Evolutionary conservation across 2,797 vertebrate genomes (phyloP), one percentile per base, ranked within the genome.

Genomic region (Tragopan temminckii): DNA sequence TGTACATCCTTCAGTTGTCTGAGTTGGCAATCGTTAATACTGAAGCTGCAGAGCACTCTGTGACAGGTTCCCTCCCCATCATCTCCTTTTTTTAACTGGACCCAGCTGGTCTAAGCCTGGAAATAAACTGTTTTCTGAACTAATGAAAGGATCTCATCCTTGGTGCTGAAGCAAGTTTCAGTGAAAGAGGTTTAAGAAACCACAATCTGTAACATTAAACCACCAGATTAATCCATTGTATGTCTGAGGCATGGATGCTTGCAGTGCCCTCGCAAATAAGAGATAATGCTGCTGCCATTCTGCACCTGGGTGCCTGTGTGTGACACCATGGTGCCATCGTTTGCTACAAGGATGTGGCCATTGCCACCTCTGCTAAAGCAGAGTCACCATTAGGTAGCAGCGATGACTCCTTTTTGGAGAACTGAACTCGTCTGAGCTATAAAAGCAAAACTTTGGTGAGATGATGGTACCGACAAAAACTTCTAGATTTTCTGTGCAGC

Each of bases 321-420:
- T 35, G n/a, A 36, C 27, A 50, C 21, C 58, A n/a, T 0, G 0
- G 13, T 2, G 2, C 21, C 57, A n/a, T 80, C 1, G 0, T 75
- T 14, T 89, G 50, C 64, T 85, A 38, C 38, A 40, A 43, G 43
- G 72, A 11, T 4, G 31, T 52, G 66, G 38, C 63, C 1, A 0
- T 38, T 88, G 70, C 33, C 59, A 79, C 52, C 40, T 72, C 59
- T 86, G 67, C 67, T 62, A 38, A 79, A 46, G n/a, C 35, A 69
- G 36, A 80, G 67, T 50, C n/a, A 55, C 29, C 40, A 36, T 80
- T n/a, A 57, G 66, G 45, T 50, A 40, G 19, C 25, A 40, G 5
- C 72, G 5, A 48, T 61, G 61, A 67, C 45, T 82, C 23, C 13
- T 18, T 90, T 90, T 61, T 45, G 5, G n/a, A 87, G 33, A 75